Percentiles rank a stretch among this genome's conserved stretches.
Conservation (phyloP, 2,797 vertebrate species). For the Rhadinocentrus ornatus region DNA sequence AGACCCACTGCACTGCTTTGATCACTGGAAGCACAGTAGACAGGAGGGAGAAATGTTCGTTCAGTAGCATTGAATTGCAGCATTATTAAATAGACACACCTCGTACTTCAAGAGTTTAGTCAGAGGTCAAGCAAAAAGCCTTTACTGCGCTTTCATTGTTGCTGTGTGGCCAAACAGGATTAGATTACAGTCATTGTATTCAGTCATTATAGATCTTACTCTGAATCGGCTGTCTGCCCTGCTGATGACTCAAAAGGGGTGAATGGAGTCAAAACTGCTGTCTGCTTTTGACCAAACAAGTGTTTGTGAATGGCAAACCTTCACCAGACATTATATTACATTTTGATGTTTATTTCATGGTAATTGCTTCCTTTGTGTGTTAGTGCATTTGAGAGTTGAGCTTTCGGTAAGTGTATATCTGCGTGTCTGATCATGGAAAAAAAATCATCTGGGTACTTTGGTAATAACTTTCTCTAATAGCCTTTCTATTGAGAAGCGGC, state of each 20-base stretch:
- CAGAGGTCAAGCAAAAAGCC: conserved; percentile 53
- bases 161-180: conserved; percentile 22
- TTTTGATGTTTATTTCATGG: conserved; percentile 9
- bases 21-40: not conserved
- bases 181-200: conserved; percentile 44
- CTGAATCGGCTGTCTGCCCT: conserved; percentile 45
- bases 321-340: conserved; percentile 32
- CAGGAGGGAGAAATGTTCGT: not conserved
- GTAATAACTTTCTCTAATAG: conserved; percentile 58
- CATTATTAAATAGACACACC: not conserved
- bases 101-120: conserved; percentile 26
- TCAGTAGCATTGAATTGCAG: conserved; percentile 3
- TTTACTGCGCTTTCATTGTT: conserved; percentile 16
- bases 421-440: conserved; percentile 22
- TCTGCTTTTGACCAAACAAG: conserved; percentile 34
- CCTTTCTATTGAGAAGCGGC: conserved; percentile 31
- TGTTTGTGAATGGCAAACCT: conserved; percentile 25
- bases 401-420: conserved; percentile 22
- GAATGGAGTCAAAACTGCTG: conserved; percentile 62
- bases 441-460: conserved; percentile 18
- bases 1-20: not conserved
- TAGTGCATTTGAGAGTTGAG: not conserved
- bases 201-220: conserved; percentile 45
- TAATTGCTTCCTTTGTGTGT: conserved; percentile 11
- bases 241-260: conserved; percentile 51